Evolutionary conservation across 2,113 vertebrate species (phyloP), one percentile per base, ranked within the genome.

Genomic region (Calidris pygmaea): DNA sequence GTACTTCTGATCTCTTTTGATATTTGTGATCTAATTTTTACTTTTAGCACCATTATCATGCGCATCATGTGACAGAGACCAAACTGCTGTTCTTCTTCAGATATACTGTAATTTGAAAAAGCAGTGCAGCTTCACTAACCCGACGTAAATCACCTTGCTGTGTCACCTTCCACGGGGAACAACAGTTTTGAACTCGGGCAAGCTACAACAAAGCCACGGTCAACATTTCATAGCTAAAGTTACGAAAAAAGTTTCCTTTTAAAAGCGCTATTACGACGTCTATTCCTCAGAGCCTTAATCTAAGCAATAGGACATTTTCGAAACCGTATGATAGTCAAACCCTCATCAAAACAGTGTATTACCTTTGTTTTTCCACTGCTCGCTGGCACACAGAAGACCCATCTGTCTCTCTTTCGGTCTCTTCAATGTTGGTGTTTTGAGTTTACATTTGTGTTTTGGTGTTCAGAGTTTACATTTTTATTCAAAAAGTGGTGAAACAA

Each of bases 221-320:
- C 52, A 81, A 74, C 60, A 84, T 76, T 71, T 34, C 22, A 29
- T 5, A 53, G 41, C 6, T 77, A 32, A 66, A 86, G 50, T 32
- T 24, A 56, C 11, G 18, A 67, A 43, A 65, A 37, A 73, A 12
- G 14, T 53, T 72, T 70, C 22, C 11, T 60, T 82, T 83, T 30
- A 88, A 29, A 92, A 56, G 15, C 22, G 17, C 19, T 59, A 22
- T 34, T 43, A 48, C 0, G 0, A 47, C 0, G 2, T 47, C 39
- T 80, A 27, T 53, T 92, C 39, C 39, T 55, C 41, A 73, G 35
- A 72, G 43, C 7, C 52, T 67, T 79, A 43, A 82, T 75, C 24
- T 72, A 74, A 59, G 52, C 21, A 78, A 26, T 1, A 41, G 17
- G 21, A 35, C n/a, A 53, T 82, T 85, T 90, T 55, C 56, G 65